These are phyloP conservation scores for Sparidentex hasta DNA, from an alignment of 2,797 vertebrate genomes.

Conservation along the genomic window DNA sequence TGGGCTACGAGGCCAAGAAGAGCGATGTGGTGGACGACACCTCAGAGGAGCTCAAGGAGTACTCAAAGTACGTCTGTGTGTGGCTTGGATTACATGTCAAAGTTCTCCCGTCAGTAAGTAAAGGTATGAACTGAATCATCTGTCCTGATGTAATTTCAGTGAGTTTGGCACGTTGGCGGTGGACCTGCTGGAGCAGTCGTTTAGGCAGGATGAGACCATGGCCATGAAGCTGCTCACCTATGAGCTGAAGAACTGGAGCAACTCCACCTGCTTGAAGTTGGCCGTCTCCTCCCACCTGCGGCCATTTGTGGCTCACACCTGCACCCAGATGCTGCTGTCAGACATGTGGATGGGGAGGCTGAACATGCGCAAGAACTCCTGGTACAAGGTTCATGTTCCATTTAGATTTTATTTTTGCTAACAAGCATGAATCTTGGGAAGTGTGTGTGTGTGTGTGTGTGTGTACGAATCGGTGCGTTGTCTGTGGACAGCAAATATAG, in stretches of 20 bases:
- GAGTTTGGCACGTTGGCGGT: constrained; percentile 97
- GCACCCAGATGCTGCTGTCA: constrained; percentile 97
- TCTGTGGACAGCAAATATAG: neutral
- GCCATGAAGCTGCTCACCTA: constrained; percentile 99
- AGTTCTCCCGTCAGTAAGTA: neutral
- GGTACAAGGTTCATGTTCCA: constrained; percentile 95
- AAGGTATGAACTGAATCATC: neutral
- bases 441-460: no score
- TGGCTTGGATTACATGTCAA: neutral
- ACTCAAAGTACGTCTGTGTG: constrained; percentile 90
- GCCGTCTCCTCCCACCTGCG: constrained; percentile 96
- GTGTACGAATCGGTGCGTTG: neutral
- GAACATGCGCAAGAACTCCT: constrained; percentile 99
- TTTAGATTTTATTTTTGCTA: constrained; percentile 63
- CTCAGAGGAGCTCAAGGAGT: constrained; percentile 97
- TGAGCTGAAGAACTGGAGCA: constrained; percentile 99
- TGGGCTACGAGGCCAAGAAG: constrained; percentile 98
- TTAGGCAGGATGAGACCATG: constrained; percentile 98
- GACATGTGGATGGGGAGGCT: constrained; percentile 99
- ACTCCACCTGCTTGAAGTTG: constrained; percentile 97
- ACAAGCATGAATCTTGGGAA: neutral
- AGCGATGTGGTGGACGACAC: constrained; percentile 98
- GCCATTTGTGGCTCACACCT: constrained; percentile 96
- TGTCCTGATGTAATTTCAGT: constrained; percentile 74
- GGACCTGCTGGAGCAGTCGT: constrained; percentile 96